These are phyloP conservation scores for Diarsia dahlii DNA, from an alignment of 2,888 invertebrate species.

Conservation along the genomic window DNA sequence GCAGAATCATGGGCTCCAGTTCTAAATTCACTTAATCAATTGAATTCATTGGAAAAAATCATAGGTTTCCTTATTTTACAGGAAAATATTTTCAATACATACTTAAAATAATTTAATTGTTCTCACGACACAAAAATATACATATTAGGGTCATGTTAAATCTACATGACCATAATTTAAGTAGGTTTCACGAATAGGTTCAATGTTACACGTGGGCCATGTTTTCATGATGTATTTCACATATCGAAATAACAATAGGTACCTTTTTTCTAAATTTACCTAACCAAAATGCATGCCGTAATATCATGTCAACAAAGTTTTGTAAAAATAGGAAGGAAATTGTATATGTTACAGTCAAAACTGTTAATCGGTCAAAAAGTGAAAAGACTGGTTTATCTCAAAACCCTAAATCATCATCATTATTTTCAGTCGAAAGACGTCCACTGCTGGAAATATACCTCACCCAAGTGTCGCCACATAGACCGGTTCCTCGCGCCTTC, in stretches of 20 bases:
- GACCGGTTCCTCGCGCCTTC: too few species aligned
- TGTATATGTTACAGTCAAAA: background rate
- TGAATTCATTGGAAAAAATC: slow-evolving; percentile 22
- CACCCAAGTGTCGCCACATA: too few species aligned
- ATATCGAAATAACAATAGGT: background rate
- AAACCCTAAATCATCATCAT: background rate
- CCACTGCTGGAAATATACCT: too few species aligned
- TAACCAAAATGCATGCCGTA: background rate
- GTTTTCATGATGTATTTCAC: too few species aligned
- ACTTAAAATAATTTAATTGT: background rate
- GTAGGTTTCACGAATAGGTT: background rate
- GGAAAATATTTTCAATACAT: slow-evolving; percentile 23
- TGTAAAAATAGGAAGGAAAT: background rate
- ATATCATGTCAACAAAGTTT: background rate
- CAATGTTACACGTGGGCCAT: background rate
- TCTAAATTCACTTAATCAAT: too few species aligned
- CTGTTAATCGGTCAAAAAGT: background rate
- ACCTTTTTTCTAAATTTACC: background rate
- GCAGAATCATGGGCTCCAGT: too few species aligned
- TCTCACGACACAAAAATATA: background rate
- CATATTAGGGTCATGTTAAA: background rate
- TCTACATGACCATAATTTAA: too few species aligned
- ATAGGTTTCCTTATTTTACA: slow-evolving; percentile 2
- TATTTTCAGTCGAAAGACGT: too few species aligned
- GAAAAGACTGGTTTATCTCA: background rate